Conservation (phyloP, 2,113 vertebrate species). For the Micronycteris hirsuta region DNA sequence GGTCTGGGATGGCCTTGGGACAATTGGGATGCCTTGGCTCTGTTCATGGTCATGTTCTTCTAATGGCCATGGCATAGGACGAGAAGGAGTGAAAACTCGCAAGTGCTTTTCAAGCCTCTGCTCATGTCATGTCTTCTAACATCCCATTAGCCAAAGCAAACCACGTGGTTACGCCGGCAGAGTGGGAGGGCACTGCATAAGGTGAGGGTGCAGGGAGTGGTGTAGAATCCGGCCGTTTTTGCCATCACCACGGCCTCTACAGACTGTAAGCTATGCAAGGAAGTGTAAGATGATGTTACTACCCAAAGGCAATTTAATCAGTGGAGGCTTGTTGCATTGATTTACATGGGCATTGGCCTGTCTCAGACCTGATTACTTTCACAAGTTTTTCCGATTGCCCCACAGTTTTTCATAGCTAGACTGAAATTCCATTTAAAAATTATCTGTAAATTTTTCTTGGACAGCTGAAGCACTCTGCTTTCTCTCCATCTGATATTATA, state of each 20-base stretch:
- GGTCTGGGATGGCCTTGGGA: background rate
- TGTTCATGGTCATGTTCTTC: background rate
- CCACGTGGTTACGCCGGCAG: background rate
- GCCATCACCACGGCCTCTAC: background rate
- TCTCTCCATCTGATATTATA: background rate
- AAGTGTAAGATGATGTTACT: constrained; percentile 1
- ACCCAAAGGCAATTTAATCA: constrained; percentile 56
- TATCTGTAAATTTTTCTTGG: constrained; percentile 50
- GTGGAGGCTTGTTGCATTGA: constrained; percentile 47
- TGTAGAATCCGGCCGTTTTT: background rate
- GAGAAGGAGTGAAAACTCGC: background rate
- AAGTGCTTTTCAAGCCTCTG: background rate
- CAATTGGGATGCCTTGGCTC: background rate
- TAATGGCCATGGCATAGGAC: background rate
- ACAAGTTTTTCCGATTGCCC: constrained; percentile 54
- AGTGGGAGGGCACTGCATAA: background rate
- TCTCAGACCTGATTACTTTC: constrained; percentile 55
- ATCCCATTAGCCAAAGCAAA: background rate
- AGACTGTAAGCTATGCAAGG: constrained; percentile 34
- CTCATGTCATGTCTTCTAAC: background rate
- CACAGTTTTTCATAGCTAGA: constrained; percentile 38
- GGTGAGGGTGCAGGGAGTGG: background rate
- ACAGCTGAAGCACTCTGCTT: background rate
- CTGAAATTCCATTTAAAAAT: constrained; percentile 54
- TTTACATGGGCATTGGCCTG: constrained; percentile 37